Conservation (phyloP, 2,888 invertebrate species). For the Drosophila atroscutellata region DNA sequence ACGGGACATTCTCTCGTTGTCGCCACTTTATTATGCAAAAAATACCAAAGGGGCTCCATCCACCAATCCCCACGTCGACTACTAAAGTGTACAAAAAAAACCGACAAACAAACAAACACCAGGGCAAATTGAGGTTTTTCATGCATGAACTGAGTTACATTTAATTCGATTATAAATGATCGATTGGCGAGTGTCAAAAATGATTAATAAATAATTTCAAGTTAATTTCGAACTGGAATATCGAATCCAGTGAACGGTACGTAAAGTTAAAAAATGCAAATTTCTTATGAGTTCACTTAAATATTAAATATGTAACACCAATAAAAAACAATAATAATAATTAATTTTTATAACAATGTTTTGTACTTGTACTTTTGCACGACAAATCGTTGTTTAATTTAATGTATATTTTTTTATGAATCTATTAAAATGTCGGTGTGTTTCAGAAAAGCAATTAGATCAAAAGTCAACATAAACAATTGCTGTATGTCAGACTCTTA, state of each 20-base stretch:
- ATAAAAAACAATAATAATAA: background rate
- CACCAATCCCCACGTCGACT: slow-evolving; percentile 24
- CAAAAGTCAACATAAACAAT: slow-evolving; percentile 7
- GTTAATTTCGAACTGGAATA: background rate
- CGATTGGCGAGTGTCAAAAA: slow-evolving; percentile 11
- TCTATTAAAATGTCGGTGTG: background rate
- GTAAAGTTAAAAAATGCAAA: background rate
- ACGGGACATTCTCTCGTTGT: slow-evolving; percentile 49
- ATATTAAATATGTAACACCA: background rate
- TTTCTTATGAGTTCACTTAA: too few species aligned
- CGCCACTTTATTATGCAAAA: slow-evolving; percentile 70
- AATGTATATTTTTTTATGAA: background rate
- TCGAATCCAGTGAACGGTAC: too few species aligned
- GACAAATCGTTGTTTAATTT: background rate
- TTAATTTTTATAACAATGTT: background rate
- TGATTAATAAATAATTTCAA: slow-evolving; percentile 20
- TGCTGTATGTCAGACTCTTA: slow-evolving; percentile 4
- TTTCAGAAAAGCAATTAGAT: slow-evolving; percentile 12
- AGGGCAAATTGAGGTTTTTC: slow-evolving; percentile 41
- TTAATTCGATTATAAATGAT: slow-evolving; percentile 27
- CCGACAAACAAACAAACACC: slow-evolving; percentile 7
- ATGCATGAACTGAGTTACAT: slow-evolving; percentile 30
- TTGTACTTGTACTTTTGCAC: background rate
- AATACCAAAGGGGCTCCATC: slow-evolving; percentile 40
- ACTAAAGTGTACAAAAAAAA: slow-evolving; percentile 35